phyloP scores from a whole-genome alignment of 2,113 vertebrate genomes.

The Varanus komodoensis region DNA sequence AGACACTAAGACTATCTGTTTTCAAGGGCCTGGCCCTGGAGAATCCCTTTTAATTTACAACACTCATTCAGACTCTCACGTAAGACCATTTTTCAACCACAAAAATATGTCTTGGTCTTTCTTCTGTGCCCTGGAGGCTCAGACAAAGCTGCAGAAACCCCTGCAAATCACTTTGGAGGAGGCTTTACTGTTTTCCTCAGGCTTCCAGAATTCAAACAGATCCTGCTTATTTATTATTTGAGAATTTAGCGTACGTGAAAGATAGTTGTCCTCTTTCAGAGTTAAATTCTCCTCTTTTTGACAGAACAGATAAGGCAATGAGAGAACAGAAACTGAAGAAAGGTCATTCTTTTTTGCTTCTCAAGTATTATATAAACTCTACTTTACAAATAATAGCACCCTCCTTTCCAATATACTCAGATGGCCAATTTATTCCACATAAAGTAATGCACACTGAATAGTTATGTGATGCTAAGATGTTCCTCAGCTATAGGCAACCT shows the following conservation, averaged over 20 bases:
- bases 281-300: slow-evolving; percentile 4
- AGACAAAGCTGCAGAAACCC: not conserved
- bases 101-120: slow-evolving; percentile 15
- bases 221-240: slow-evolving; percentile 1
- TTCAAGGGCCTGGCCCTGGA: slow-evolving; percentile 9
- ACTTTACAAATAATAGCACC: not conserved
- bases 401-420: not conserved
- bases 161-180: not conserved
- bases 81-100: not conserved
- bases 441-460: not conserved
- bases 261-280: not conserved
- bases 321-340: not conserved
- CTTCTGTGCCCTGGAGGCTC: slow-evolving; percentile 4
- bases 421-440: not conserved
- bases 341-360: not conserved
- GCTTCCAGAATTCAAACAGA: slow-evolving; percentile 16
- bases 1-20: not conserved
- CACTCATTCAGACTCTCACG: not conserved
- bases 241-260: slow-evolving; percentile 27
- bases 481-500: slow-evolving; percentile 16
- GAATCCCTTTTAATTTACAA: slow-evolving; percentile 15
- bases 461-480: slow-evolving; percentile 14
- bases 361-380: not conserved
- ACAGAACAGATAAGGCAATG: not conserved
- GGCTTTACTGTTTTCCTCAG: slow-evolving; percentile 14